Conservation (phyloP, 2,113 vertebrate species). For the Gallinago jamesoni region DNA sequence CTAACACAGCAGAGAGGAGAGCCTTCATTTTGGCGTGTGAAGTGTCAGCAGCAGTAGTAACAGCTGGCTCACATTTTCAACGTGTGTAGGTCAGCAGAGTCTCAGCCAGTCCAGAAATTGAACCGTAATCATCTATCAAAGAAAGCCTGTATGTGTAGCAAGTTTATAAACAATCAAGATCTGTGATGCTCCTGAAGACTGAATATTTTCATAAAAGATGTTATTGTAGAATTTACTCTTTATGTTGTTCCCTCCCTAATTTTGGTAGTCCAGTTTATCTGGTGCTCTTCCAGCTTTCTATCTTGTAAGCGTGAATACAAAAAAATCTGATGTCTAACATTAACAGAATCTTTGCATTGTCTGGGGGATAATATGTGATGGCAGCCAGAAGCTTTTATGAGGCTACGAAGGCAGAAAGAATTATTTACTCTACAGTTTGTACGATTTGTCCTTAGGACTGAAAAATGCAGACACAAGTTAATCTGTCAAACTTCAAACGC, state of each 20-base stretch:
- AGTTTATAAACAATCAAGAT: not conserved
- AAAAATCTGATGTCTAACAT: not conserved
- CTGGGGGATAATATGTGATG: not conserved
- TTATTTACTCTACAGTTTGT: not conserved
- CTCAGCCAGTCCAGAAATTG: not conserved
- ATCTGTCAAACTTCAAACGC: not conserved
- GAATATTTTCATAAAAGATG: not conserved
- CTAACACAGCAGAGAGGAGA: not conserved
- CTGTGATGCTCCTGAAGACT: not conserved
- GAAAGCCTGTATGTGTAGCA: not conserved
- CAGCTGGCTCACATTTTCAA: not conserved
- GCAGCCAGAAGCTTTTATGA: not conserved
- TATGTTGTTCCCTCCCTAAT: accelerated
- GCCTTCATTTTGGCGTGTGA: not conserved
- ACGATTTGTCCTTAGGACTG: not conserved
- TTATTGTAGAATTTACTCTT: not conserved
- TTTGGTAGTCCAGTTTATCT: not conserved
- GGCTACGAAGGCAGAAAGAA: not conserved
- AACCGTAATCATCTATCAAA: not conserved
- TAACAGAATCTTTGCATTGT: not conserved
- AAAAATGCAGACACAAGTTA: not conserved
- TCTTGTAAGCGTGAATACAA: not conserved
- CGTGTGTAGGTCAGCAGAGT: not conserved
- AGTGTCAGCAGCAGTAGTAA: not conserved
- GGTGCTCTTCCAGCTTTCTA: not conserved